A percentile compares a stretch with the other conserved stretches of the same genome.
Conservation (phyloP, 2,888 invertebrate species). For the Acanthococcus lagerstroemiae region DNA sequence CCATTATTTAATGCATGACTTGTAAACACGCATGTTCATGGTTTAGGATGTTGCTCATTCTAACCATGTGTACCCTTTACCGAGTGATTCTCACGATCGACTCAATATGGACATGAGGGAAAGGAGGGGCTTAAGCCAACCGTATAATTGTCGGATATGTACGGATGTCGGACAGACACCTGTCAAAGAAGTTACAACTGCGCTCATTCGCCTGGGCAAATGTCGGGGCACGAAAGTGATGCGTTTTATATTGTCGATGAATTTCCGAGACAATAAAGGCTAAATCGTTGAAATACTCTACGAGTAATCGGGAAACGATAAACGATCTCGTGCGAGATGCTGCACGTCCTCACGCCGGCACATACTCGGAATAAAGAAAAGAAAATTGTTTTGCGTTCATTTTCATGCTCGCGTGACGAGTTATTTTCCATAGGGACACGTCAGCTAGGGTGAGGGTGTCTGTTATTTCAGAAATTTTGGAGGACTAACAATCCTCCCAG, state of each 20-base stretch:
- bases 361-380: too few relatives aligned
- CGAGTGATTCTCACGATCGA: slow-evolving; percentile 25
- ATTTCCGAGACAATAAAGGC: too few relatives aligned
- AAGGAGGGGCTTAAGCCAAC: slow-evolving; percentile 14
- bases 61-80: slow-evolving; percentile 27
- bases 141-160: slow-evolving; percentile 30
- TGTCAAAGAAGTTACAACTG: slow-evolving; percentile 28
- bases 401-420: too few relatives aligned
- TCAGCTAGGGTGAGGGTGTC: too few relatives aligned
- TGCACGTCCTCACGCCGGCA: too few relatives aligned
- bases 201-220: slow-evolving; percentile 25
- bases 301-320: too few relatives aligned
- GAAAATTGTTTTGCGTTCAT: too few relatives aligned
- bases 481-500: too few relatives aligned
- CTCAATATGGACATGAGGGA: slow-evolving; percentile 14
- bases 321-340: too few relatives aligned
- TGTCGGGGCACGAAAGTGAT: slow-evolving; percentile 28
- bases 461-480: too few relatives aligned
- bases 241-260: slow-evolving; percentile 27
- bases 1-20: slow-evolving; percentile 30
- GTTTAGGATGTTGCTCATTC: slow-evolving; percentile 29
- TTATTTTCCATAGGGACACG: too few relatives aligned
- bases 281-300: too few relatives aligned
- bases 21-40: slow-evolving; percentile 30
- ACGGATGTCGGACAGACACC: slow-evolving; percentile 28